Conservation (phyloP, 2,113 vertebrate species). For the Hippoglossus stenolepis region DNA sequence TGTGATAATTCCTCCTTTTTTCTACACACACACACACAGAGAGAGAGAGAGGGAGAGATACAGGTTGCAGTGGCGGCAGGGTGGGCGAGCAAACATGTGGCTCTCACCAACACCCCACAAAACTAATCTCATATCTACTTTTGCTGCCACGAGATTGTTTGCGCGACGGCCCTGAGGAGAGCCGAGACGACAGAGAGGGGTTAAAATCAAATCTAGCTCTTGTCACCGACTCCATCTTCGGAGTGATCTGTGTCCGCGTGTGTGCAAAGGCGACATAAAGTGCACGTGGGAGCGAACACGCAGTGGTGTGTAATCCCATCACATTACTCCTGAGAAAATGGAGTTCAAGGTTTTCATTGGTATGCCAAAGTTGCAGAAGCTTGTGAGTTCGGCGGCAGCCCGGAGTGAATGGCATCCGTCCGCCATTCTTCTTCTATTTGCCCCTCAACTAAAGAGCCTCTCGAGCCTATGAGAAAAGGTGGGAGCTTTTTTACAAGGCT, state of each 20-base stretch:
- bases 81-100: slow-evolving; percentile 38
- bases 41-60: not conserved
- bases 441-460: slow-evolving; percentile 65
- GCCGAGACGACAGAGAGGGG: slow-evolving; percentile 40
- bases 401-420: slow-evolving; percentile 45
- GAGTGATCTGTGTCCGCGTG: slow-evolving; percentile 26
- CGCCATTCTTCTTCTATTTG: slow-evolving; percentile 39
- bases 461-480: slow-evolving; percentile 32
- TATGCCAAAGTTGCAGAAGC: slow-evolving; percentile 34
- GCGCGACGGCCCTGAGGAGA: slow-evolving; percentile 52
- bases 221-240: slow-evolving; percentile 65
- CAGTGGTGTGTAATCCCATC: not conserved
- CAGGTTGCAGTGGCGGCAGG: slow-evolving; percentile 29
- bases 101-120: slow-evolving; percentile 50
- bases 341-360: slow-evolving; percentile 33
- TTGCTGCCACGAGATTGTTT: slow-evolving; percentile 66
- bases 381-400: slow-evolving; percentile 28
- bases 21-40: no score
- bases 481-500: slow-evolving; percentile 14
- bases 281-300: slow-evolving; percentile 9
- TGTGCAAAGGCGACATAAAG: slow-evolving; percentile 7
- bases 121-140: slow-evolving; percentile 70
- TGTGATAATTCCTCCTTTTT: slow-evolving; percentile 31
- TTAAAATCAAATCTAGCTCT: slow-evolving; percentile 71
- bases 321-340: slow-evolving; percentile 24